Evolutionary conservation across 2,888 invertebrate species (phyloP), one percentile per base, ranked within the genome.

Genomic region (Hypomecis atomaria): DNA sequence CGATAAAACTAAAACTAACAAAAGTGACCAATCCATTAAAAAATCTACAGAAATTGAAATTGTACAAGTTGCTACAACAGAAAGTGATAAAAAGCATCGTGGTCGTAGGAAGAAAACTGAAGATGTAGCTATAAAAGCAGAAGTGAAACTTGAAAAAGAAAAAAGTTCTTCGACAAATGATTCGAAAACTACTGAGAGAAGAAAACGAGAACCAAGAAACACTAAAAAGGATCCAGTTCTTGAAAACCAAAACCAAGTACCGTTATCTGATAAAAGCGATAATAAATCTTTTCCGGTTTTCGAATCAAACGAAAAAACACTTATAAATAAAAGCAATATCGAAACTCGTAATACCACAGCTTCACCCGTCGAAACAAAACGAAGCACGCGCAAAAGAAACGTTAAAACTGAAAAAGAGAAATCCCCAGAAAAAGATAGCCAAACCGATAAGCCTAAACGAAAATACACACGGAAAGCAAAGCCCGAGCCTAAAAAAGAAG

Each of bases 1-100:
- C 34, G 81, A 79, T 23, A 84, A 79, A 68, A 56, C 57, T 2
- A 84, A 81, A 72, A 74, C 10, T 38, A 6, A 44, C 47, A 84
- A 77, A 74, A 75, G 72, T 40, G 50, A 54, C 8, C 11, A 49
- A 0, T 10, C 60, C 45, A 59, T 37, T 54, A 59, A 60, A 55
- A 50, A 63, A 34, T 62, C 8, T 47, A 49, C 53, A 42, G 23
- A 50, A 59, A 6, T 45, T 7, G 54, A 49, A 8, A 23, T 11
- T 11, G 6, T n/a, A 34, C 36, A 59, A 58, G 47, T 48, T 34
- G 55, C 4, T 8, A 40, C 11, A 47, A 42, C 23, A 37, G 40
- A 54, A 45, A 56, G 10, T 53, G 40, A 8, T n/a, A 48, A 45
- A 56, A 67, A 49, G 7, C 34, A 54, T 6, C 58, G 40, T 23